These are phyloP conservation scores for Mayetiola destructor DNA, from an alignment of 2,888 invertebrate genomes.

Conservation along the genomic window DNA sequence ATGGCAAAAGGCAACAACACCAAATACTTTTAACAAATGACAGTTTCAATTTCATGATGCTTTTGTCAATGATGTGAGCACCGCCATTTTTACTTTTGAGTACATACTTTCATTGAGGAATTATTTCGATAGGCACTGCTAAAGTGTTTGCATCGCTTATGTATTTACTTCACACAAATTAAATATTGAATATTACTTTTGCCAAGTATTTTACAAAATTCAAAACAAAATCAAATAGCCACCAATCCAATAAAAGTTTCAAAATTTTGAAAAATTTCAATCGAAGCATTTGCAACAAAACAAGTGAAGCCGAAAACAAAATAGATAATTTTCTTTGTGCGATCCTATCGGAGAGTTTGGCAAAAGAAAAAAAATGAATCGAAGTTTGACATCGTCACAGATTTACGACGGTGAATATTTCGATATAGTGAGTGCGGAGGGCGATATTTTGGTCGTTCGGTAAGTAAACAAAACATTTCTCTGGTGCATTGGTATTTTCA, in stretches of 20 bases:
- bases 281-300: too few relatives aligned
- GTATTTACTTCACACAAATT: conserved; percentile 7
- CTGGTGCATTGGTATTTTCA: background rate
- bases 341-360: background rate
- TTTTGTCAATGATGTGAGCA: background rate
- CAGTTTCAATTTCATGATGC: too few relatives aligned
- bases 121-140: background rate
- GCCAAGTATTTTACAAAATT: background rate
- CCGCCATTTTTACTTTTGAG: conserved; percentile 7
- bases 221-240: background rate
- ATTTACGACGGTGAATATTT: conserved; percentile 13
- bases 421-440: background rate
- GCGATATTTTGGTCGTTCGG: conserved; percentile 8
- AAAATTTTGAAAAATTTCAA: background rate
- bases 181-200: background rate
- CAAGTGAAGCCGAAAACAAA: background rate
- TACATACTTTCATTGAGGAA: background rate
- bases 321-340: background rate
- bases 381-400: background rate
- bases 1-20: too few relatives aligned
- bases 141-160: background rate
- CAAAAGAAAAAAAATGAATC: background rate
- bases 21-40: too few relatives aligned
- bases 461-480: background rate
- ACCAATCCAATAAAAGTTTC: background rate